phyloP scores from a whole-genome alignment of 2,797 vertebrate genomes.

The Micrastur ruficollis region DNA sequence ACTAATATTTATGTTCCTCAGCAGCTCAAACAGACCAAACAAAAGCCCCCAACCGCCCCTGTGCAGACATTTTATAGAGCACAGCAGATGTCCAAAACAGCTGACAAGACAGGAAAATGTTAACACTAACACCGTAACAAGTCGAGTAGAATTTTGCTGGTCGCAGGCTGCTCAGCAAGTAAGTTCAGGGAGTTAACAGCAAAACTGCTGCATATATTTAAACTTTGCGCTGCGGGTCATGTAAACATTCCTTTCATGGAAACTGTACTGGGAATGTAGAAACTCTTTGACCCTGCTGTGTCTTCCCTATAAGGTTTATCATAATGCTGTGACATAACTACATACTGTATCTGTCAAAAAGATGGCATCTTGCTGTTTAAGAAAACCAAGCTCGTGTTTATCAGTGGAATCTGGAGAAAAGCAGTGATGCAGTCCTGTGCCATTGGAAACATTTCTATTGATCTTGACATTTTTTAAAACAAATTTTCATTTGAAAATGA shows the following conservation, averaged over 20 bases:
- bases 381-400: slow-evolving; percentile 62
- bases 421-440: slow-evolving; percentile 3
- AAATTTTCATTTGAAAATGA: slow-evolving; percentile 16
- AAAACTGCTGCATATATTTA: slow-evolving; percentile 76
- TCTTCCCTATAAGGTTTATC: slow-evolving; percentile 73
- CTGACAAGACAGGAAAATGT: slow-evolving; percentile 67
- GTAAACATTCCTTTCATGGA: slow-evolving; percentile 77
- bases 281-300: slow-evolving; percentile 60
- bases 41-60: neutral
- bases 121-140: slow-evolving; percentile 39
- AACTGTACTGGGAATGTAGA: slow-evolving; percentile 73
- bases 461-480: slow-evolving; percentile 29
- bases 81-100: slow-evolving; percentile 68
- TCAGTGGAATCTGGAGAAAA: slow-evolving; percentile 55
- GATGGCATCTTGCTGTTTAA: slow-evolving; percentile 69
- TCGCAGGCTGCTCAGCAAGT: slow-evolving; percentile 54
- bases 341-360: slow-evolving; percentile 70
- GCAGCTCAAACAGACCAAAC: slow-evolving; percentile 47
- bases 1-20: slow-evolving; percentile 64
- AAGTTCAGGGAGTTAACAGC: slow-evolving; percentile 77
- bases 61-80: slow-evolving; percentile 47
- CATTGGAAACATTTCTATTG: slow-evolving; percentile 20
- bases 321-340: slow-evolving; percentile 69
- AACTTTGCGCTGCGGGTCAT: slow-evolving; percentile 71
- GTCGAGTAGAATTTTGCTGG: slow-evolving; percentile 49